Base-by-base conservation (phyloP, 2,113 vertebrate genomes). In the Crypturellus undulatus region DNA sequence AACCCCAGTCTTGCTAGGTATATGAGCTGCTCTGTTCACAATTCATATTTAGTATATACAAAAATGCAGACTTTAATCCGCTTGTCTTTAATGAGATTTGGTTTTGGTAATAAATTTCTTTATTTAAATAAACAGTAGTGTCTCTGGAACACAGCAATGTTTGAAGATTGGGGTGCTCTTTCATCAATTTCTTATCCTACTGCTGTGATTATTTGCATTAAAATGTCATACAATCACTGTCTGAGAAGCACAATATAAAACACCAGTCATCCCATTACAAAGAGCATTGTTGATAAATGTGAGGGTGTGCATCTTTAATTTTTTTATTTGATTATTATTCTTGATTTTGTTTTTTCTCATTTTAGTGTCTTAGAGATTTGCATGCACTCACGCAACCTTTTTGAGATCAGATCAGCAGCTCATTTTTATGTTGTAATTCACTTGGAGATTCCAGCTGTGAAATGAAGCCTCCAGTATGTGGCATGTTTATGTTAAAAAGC, bases 391-490 rank as follows among this genome's bases (percentile, higher is more conserved):
- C 13, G 4, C 11, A 75, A 62, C 38, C 0, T 71, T 92, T 90
- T 69, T 84, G 62, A 86, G 36, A 84, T 65, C 43, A 86, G 36
- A 84, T 65, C 43, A 84, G 72, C 52, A 28, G 73, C 72, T 93
- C 58, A 9, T 84, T 89, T 71, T 24, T 92, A 17, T 71, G 17
- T 71, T 71, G 24, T 71, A 51, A 71, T 45, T 87, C 58, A 17
- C 86, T 65, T 20, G 30, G 79, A 47, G 70, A 75, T 90, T 81
- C 65, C 77, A 90, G 90, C 79, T 92, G 87, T 64, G 76, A 90
- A 92, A 86, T 83, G 60, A 62, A 3, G 10, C 58, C 92, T 83
- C 89, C 89, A 58, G 18, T 75, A 73, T 90, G 72, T 26, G 51
- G 32, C 30, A 6, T 78, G 65, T 94, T 96, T 73, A 75, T 56